phyloP scores from a whole-genome alignment of 2,113 vertebrate species.

The Theropithecus gelada region DNA sequence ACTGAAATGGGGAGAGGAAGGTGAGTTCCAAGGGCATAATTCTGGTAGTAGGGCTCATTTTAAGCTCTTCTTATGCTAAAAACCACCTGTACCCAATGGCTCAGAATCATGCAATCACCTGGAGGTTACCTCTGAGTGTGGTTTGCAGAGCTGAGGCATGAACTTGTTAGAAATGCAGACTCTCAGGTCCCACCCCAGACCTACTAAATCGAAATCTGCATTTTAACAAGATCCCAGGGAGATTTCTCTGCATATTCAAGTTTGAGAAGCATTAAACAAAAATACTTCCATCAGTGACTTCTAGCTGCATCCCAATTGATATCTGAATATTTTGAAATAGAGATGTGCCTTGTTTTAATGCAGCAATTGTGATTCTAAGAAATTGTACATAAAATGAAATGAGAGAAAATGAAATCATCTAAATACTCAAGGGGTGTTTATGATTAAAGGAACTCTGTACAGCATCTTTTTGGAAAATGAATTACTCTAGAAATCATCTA shows the following conservation, averaged over 20 bases:
- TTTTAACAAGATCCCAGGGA: not conserved
- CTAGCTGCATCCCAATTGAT: not conserved
- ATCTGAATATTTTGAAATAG: not conserved
- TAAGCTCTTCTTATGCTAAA: not conserved
- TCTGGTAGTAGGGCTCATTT: not conserved
- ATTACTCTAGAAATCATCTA: not conserved
- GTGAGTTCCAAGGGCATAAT: not conserved
- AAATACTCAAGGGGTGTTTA: not conserved
- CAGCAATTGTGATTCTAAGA: not conserved
- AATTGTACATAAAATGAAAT: not conserved
- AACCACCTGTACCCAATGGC: not conserved
- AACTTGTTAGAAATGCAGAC: not conserved
- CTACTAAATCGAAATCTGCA: not conserved
- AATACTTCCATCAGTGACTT: not conserved
- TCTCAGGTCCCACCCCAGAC: not conserved
- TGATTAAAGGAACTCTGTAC: not conserved
- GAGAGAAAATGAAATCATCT: constrained; percentile 37
- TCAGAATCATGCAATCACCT: not conserved
- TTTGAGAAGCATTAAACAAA: not conserved
- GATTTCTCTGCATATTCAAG: not conserved
- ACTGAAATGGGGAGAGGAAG: not conserved
- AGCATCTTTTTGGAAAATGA: not conserved
- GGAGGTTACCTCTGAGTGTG: not conserved
- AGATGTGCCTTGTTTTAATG: not conserved
- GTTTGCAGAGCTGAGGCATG: not conserved